Evolutionary conservation across 1,140 invertebrate species (phyloP).

Genomic region (Scylla paramamosain): DNA sequence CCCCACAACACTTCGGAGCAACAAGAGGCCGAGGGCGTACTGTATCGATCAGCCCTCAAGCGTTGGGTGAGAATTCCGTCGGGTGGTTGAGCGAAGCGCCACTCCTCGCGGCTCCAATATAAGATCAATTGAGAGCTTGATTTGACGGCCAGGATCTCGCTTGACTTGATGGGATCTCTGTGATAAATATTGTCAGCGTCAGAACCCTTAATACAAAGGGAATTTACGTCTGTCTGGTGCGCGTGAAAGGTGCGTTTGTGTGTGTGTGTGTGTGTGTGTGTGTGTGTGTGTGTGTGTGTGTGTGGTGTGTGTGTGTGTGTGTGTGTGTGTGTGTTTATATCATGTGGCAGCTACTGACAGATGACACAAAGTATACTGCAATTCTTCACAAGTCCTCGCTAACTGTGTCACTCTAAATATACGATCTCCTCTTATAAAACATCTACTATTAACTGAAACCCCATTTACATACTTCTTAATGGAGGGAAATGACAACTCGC

Average conservation of each 20-base stretch:
- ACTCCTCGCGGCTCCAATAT: conserved; percentile 63
- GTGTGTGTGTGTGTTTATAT: conserved; percentile 43
- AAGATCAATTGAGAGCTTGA: conserved; percentile 76
- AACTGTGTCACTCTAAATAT: not conserved
- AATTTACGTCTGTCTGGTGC: conserved; percentile 65
- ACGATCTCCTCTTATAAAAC: not conserved
- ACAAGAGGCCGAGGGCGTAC: not conserved
- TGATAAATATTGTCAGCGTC: conserved; percentile 75
- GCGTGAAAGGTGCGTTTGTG: not conserved
- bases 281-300: conserved; percentile 59
- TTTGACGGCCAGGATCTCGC: conserved; percentile 72
- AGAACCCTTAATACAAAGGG: conserved; percentile 37
- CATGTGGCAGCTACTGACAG: not conserved
- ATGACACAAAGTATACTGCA: not conserved
- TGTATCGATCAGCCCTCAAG: conserved; percentile 56
- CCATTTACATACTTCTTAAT: not conserved
- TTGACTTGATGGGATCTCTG: conserved; percentile 74
- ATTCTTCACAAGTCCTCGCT: not conserved
- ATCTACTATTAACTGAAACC: not conserved
- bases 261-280: conserved; percentile 21
- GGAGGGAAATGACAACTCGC: not conserved
- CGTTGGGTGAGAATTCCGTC: conserved; percentile 54
- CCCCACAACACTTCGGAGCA: not conserved
- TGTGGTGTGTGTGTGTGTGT: conserved; percentile 49
- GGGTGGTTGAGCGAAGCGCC: not conserved